Conservation (phyloP, 2,888 invertebrate species). For the Ormyrus rosae region DNA sequence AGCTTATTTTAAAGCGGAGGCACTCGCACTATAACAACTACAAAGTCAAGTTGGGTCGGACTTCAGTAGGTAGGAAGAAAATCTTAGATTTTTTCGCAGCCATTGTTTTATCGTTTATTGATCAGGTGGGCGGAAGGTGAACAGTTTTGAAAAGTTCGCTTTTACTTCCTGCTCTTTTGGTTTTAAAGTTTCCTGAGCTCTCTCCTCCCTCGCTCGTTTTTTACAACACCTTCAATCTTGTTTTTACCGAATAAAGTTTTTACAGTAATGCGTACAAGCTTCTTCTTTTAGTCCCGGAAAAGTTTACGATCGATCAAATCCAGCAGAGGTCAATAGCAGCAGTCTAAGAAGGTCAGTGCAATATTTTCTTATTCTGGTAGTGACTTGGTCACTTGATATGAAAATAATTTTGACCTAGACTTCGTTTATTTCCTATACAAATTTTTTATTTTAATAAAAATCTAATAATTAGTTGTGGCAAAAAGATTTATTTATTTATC, state of each 20-base stretch:
- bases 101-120: constrained; percentile 26
- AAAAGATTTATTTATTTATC: too few species aligned
- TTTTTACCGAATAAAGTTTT: constrained; percentile 30
- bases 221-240: constrained; percentile 11
- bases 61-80: background rate
- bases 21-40: too few species aligned
- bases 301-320: constrained; percentile 18
- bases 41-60: too few species aligned
- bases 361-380: too few species aligned
- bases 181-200: background rate
- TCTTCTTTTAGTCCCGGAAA: background rate
- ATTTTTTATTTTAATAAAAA: too few species aligned
- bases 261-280: constrained; percentile 7
- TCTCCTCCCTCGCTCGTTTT: background rate
- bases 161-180: background rate
- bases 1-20: too few species aligned
- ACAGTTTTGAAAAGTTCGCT: constrained; percentile 13
- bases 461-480: too few species aligned
- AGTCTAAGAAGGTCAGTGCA: too few species aligned
- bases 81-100: background rate
- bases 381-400: too few species aligned
- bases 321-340: too few species aligned
- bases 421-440: too few species aligned
- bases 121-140: background rate
- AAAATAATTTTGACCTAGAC: too few species aligned